These are phyloP conservation scores for Chaetodon trifasciatus DNA, from an alignment of 2,797 vertebrate species.

Conservation along the genomic window DNA sequence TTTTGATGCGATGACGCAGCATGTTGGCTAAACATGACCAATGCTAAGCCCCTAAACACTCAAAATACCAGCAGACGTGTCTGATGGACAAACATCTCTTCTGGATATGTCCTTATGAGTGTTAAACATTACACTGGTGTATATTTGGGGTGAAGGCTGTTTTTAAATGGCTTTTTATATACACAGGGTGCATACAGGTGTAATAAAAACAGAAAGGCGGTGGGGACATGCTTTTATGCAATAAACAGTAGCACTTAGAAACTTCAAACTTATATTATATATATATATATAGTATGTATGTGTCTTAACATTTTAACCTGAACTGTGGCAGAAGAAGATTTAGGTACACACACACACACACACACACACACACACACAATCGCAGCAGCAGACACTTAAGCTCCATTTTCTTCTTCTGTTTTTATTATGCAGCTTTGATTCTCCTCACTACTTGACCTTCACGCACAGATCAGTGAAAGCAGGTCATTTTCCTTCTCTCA, in stretches of 20 bases:
- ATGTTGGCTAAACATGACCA: neutral
- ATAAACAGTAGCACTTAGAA: too few species aligned
- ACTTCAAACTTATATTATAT: too few species aligned
- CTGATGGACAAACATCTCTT: neutral
- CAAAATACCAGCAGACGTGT: neutral
- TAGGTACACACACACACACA: too few species aligned
- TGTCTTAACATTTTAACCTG: neutral
- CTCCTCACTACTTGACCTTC: slow-evolving; percentile 11
- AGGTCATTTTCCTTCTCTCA: neutral
- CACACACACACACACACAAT: too few species aligned
- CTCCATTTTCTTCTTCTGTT: neutral
- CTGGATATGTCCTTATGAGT: neutral
- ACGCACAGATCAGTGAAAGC: slow-evolving; percentile 8
- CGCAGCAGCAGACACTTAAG: neutral
- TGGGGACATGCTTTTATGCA: too few species aligned
- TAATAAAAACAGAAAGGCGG: neutral
- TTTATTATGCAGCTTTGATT: slow-evolving; percentile 1
- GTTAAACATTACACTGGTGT: neutral
- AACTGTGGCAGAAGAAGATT: neutral
- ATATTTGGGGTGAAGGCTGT: neutral
- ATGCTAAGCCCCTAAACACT: too few species aligned
- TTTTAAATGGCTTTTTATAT: neutral
- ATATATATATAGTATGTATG: too few species aligned
- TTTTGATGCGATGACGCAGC: neutral
- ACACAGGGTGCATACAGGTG: neutral